These are phyloP conservation scores for Plagodis pulveraria DNA, from an alignment of 2,888 invertebrate species.

Conservation along the genomic window DNA sequence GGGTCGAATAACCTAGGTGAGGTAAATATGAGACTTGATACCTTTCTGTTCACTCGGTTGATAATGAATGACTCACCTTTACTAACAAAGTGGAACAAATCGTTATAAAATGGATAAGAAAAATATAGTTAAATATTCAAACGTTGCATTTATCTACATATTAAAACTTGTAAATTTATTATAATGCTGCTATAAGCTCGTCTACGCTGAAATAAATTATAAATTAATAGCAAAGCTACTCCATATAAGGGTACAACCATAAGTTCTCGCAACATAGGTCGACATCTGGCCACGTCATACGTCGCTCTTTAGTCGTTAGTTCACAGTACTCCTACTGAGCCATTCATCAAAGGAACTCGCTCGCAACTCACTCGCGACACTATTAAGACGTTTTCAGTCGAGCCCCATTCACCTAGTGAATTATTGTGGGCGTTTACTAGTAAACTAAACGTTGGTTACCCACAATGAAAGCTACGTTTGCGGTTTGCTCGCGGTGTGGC, in stretches of 20 bases:
- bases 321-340: slow-evolving; percentile 54
- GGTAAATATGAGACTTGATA: no score
- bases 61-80: no score
- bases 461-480: slow-evolving; percentile 51
- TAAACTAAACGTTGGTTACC: slow-evolving; percentile 53
- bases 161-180: no score
- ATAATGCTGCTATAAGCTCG: no score
- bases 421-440: slow-evolving; percentile 64
- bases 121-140: no score
- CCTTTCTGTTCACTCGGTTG: no score
- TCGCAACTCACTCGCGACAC: slow-evolving; percentile 55
- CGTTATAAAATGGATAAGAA: no score
- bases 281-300: slow-evolving; percentile 57
- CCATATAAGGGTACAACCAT: slow-evolving; percentile 32
- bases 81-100: no score
- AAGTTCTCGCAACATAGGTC: slow-evolving; percentile 32
- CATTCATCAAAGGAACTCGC: slow-evolving; percentile 55
- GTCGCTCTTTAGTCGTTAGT: slow-evolving; percentile 59
- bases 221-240: neutral
- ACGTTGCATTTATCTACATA: no score
- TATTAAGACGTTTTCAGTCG: slow-evolving; percentile 65
- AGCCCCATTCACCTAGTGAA: slow-evolving; percentile 59
- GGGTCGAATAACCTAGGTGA: no score
- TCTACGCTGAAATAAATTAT: neutral
- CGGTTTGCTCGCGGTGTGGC: slow-evolving; percentile 51